These are phyloP conservation scores for Drosophila quinaria DNA, from an alignment of 2,888 invertebrate species.

Conservation along the genomic window DNA sequence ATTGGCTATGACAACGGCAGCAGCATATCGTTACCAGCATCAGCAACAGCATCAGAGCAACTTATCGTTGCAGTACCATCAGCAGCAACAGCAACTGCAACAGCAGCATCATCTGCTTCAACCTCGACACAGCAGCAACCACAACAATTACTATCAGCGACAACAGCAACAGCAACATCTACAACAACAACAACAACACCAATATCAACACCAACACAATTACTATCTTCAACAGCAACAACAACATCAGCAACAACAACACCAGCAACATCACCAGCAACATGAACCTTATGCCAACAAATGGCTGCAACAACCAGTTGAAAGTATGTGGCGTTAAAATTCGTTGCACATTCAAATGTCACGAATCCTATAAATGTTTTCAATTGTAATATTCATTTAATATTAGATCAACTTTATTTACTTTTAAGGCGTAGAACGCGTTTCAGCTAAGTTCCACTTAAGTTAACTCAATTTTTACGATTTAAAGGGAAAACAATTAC, in stretches of 20 bases:
- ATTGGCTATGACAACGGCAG: slow-evolving; percentile 33
- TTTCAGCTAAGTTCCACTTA: slow-evolving; percentile 11
- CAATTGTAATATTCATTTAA: slow-evolving; percentile 6
- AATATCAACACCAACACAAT: slow-evolving; percentile 34
- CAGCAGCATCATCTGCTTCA: slow-evolving; percentile 30
- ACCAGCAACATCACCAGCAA: slow-evolving; percentile 30
- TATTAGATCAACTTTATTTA: slow-evolving; percentile 16
- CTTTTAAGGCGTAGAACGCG: slow-evolving; percentile 63
- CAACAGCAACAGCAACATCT: too few species aligned
- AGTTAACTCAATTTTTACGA: not conserved
- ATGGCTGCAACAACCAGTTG: slow-evolving; percentile 50
- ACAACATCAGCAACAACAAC: slow-evolving; percentile 21
- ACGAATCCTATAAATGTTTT: not conserved
- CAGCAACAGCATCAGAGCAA: slow-evolving; percentile 42
- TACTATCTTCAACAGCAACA: slow-evolving; percentile 45
- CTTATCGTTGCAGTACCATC: slow-evolving; percentile 48
- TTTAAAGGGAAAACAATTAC: not conserved
- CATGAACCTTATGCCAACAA: slow-evolving; percentile 40
- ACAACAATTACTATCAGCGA: slow-evolving; percentile 43
- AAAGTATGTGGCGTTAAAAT: slow-evolving; percentile 51
- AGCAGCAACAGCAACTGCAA: slow-evolving; percentile 31
- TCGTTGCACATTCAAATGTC: not conserved
- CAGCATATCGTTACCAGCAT: slow-evolving; percentile 38
- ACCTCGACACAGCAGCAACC: slow-evolving; percentile 40
- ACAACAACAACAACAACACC: slow-evolving; percentile 30